A percentile compares a stretch with the other conserved stretches of the same genome.
Evolutionary conservation across 1,140 invertebrate genomes (phyloP).

Genomic region (Globodera ellingtonae): DNA sequence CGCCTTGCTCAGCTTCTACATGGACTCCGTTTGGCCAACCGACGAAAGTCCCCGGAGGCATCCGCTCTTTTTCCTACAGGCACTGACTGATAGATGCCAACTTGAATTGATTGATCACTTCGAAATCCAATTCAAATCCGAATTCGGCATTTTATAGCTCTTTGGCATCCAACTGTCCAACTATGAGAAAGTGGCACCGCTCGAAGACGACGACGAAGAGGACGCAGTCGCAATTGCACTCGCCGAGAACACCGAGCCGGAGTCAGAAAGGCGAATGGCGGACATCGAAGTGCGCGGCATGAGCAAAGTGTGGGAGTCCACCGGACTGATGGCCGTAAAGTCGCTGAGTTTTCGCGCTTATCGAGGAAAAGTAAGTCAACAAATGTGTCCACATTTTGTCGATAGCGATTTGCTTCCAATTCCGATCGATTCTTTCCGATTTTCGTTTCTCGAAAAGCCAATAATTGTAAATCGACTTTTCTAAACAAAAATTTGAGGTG

Average conservation of each 20-base stretch:
- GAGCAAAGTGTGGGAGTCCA: constrained; percentile 45
- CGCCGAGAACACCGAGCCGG: constrained; percentile 41
- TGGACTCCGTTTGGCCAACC: constrained; percentile 50
- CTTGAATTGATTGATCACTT: neutral
- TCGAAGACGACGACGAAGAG: constrained; percentile 31
- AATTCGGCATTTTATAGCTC: neutral
- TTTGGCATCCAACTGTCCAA: neutral
- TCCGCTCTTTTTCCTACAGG: constrained; percentile 49
- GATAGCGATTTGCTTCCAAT: neutral
- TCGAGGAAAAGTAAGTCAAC: constrained; percentile 43
- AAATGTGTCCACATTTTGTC: neutral
- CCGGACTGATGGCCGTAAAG: constrained; percentile 49
- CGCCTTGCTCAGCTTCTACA: constrained; percentile 43
- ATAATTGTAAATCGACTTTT: neutral
- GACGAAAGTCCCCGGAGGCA: constrained; percentile 39
- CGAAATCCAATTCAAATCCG: neutral
- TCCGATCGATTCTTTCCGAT: constrained; percentile 8
- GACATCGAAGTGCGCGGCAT: constrained; percentile 50
- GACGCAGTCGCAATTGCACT: constrained; percentile 25
- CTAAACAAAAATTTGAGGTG: constrained; percentile 27
- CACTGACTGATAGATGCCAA: neutral
- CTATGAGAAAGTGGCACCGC: constrained; percentile 10
- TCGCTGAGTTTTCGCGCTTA: constrained; percentile 48
- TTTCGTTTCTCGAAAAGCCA: too few relatives aligned
- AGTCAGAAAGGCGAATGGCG: constrained; percentile 36